Conservation (phyloP, 92 coral and sea anemone species). For the Umimayanthus kanabou region DNA sequence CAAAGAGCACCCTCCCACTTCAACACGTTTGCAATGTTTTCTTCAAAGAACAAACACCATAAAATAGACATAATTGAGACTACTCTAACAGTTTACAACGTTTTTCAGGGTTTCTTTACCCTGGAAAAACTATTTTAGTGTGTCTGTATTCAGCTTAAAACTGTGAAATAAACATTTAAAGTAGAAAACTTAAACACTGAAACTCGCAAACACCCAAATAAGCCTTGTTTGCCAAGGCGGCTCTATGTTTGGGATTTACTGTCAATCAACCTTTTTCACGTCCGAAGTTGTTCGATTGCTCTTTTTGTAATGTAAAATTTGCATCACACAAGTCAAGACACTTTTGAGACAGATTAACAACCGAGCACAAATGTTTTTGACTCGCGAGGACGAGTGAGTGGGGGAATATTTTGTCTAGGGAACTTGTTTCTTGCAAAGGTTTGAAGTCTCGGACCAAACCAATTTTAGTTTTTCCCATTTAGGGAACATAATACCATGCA, state of each 20-base stretch:
- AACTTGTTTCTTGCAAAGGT: slow-evolving; percentile 5
- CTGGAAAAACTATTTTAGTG: slow-evolving; percentile 57
- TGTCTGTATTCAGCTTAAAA: slow-evolving; percentile 48
- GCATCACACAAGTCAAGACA: slow-evolving; percentile 25
- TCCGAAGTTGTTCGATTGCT: slow-evolving; percentile 74
- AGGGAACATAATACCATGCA: slow-evolving; percentile 77
- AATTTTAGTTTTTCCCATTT: slow-evolving; percentile 71
- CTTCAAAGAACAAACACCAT: slow-evolving; percentile 67
- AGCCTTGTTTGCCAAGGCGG: slow-evolving; percentile 79
- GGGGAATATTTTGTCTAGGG: neutral
- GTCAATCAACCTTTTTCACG: slow-evolving; percentile 65
- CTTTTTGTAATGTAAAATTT: slow-evolving; percentile 59
- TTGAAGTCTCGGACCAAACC: slow-evolving; percentile 35
- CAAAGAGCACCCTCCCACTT: slow-evolving; percentile 64
- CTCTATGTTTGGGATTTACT: slow-evolving; percentile 69
- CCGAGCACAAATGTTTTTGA: slow-evolving; percentile 19
- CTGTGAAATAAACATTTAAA: slow-evolving; percentile 84
- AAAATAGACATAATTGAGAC: slow-evolving; percentile 74
- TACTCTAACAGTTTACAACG: slow-evolving; percentile 57
- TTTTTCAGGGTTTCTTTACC: slow-evolving; percentile 70
- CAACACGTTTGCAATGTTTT: slow-evolving; percentile 63
- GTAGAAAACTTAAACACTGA: slow-evolving; percentile 82
- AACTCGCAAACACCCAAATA: slow-evolving; percentile 83
- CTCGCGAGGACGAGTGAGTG: neutral
- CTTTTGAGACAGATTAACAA: slow-evolving; percentile 28